Base-by-base conservation (phyloP, 1,140 invertebrate species). In the Trigoniulus corallinus region DNA sequence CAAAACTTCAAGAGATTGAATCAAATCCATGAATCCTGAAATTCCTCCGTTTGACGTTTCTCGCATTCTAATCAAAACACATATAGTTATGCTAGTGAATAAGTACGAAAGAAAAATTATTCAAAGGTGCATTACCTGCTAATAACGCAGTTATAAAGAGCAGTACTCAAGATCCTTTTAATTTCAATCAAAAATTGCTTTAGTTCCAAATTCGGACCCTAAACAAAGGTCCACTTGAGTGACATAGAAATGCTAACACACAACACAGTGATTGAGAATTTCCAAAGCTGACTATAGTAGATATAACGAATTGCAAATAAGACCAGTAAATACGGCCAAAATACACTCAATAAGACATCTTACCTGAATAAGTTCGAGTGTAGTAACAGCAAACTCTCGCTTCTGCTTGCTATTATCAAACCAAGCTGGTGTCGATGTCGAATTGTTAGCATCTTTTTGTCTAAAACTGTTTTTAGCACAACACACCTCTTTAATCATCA, bases 201-300 rank as follows among this genome's bases (percentile, higher is more conserved):
- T 44, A 80, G 67, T 22, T 73, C 69, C 64, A 83, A 69, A 64
- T 84, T 80, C 37, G 78, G 74, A 48, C 70, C 71, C 71, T 75
- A 57, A 57, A 62, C 37, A 48, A 39, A 12, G 40, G 37, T 24
- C 22, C 34, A 53, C n/a, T n/a, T n/a, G n/a, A n/a, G n/a, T n/a
- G n/a, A n/a, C n/a, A n/a, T n/a, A n/a, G n/a, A n/a, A n/a, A n/a
- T n/a, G n/a, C n/a, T n/a, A n/a, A n/a, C n/a, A n/a, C n/a, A n/a
- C n/a, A n/a, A n/a, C n/a, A n/a, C n/a, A n/a, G n/a, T n/a, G n/a
- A n/a, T n/a, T n/a, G n/a, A n/a, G n/a, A n/a, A n/a, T n/a, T n/a
- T n/a, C n/a, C n/a, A n/a, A n/a, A n/a, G n/a, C n/a, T n/a, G n/a
- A n/a, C n/a, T n/a, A n/a, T n/a, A n/a, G n/a, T n/a, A n/a, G n/a